Evolutionary conservation across 1,140 invertebrate species (phyloP), one percentile per base, ranked within the genome.

Genomic region (Drosophila repletoides): DNA sequence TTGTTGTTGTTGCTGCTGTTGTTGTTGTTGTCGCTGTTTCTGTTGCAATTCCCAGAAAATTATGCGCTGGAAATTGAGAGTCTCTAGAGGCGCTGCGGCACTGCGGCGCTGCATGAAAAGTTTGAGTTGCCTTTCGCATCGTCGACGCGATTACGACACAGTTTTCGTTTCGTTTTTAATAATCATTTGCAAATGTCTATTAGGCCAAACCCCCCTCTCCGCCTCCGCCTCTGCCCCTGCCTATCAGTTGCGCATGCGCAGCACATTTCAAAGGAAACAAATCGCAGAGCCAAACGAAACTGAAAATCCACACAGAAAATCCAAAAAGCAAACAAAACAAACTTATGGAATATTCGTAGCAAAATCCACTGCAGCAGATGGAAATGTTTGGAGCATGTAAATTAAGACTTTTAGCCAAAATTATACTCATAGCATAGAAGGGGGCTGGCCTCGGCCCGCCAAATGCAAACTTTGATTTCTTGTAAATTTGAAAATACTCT

Each of bases 161-260:
- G 31, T 73, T 80, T 75, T 59, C 71, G 69, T 75, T 80, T 80
- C 76, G 72, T 73, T 74, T 83, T 83, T 81, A 83, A 67, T 83
- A 83, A 83, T 77, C 52, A 65, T 67, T 73, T 58, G 64, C 67
- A 72, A 75, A 72, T 81, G 69, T 65, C 69, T 70, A 83, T 73
- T 66, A 56, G 64, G 19, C 31, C 31, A 29, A 26, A 49, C 41
- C 51, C 61, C 72, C 49, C 17, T 22, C 12, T 1, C 36, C 14
- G 22, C 10, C 5, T 14, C 43, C 3, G 24, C 12, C 15, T 3
- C 34, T 21, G n/a, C 28, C 10, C n/a, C 2, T 28, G 10, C 36
- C 15, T 28, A 21, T 22, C 49, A 26, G 24, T 60, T 58, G 61
- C 61, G 61, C 72, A 67, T 71, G 72, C 56, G 61, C 72, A 71